Percentiles rank a stretch among this genome's conserved stretches.
Conservation (phyloP, 2,888 invertebrate genomes). For the Melinaea menophilus region DNA sequence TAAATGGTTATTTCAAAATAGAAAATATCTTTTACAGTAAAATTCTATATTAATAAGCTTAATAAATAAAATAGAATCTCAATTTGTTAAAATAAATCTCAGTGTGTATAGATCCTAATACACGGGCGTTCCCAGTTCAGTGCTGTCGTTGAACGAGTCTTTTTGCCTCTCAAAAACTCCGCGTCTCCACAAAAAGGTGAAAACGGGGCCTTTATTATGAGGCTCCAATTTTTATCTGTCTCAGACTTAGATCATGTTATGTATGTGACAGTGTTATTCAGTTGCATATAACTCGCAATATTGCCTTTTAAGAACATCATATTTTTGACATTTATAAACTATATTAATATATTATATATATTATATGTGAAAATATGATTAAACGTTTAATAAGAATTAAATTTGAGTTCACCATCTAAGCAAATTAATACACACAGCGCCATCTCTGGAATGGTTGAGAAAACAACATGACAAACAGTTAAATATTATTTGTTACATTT, state of each 20-base stretch:
- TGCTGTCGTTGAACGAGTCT: conserved; percentile 22
- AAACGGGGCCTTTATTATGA: conserved; percentile 29
- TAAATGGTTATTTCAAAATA: no score
- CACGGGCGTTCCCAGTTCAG: conserved; percentile 16
- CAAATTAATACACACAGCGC: background rate
- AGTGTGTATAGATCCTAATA: background rate
- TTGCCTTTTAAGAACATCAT: background rate
- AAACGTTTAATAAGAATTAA: no score
- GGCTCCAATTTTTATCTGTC: conserved; percentile 26
- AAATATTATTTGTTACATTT: background rate
- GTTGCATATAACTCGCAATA: background rate
- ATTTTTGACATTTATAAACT: no score
- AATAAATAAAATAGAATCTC: no score
- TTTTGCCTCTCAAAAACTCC: conserved; percentile 27
- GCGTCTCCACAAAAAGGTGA: conserved; percentile 29
- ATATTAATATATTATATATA: no score
- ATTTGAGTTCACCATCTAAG: no score
- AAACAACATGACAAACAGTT: background rate
- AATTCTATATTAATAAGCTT: background rate
- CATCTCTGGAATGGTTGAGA: background rate
- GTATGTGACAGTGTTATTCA: conserved; percentile 5
- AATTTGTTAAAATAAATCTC: background rate
- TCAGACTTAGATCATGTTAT: conserved; percentile 23
- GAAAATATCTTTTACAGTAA: background rate
- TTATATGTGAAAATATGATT: no score